Conservation (phyloP, 2,888 invertebrate genomes). For the Pseudococcus jackbeardsleyi region DNA sequence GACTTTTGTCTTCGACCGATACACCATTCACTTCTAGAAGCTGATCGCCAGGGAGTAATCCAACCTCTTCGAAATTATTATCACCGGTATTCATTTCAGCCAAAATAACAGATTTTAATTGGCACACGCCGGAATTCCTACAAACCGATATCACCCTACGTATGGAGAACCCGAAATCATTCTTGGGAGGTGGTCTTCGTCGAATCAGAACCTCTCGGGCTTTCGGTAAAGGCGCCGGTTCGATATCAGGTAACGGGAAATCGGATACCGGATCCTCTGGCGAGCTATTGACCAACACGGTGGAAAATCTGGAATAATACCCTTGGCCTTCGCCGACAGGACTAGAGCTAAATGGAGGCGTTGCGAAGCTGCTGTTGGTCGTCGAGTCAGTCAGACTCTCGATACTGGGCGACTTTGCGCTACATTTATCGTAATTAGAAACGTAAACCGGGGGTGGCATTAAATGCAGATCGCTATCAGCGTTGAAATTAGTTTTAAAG, state of each 20-base stretch:
- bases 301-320: slow-evolving; percentile 71
- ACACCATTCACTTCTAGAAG: slow-evolving; percentile 81
- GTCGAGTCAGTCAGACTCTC: slow-evolving; percentile 86
- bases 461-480: slow-evolving; percentile 22
- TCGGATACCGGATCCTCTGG: slow-evolving; percentile 78
- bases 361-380: slow-evolving; percentile 88
- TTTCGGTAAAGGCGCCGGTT: slow-evolving; percentile 78
- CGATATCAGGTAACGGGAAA: slow-evolving; percentile 80
- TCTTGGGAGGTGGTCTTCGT: slow-evolving; percentile 84
- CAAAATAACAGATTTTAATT: slow-evolving; percentile 81
- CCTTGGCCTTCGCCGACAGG: slow-evolving; percentile 89
- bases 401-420: slow-evolving; percentile 76
- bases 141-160: slow-evolving; percentile 88
- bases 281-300: slow-evolving; percentile 65
- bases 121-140: slow-evolving; percentile 70
- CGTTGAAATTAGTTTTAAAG: slow-evolving; percentile 15
- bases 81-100: slow-evolving; percentile 76
- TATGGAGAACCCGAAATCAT: slow-evolving; percentile 94
- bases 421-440: slow-evolving; percentile 58
- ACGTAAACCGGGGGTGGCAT: slow-evolving; percentile 60
- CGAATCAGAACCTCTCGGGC: slow-evolving; percentile 83
- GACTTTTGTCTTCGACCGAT: slow-evolving; percentile 85
- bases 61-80: slow-evolving; percentile 77
- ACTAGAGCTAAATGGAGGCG: slow-evolving; percentile 87
- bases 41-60: slow-evolving; percentile 93